phyloP scores from a whole-genome alignment of 2,797 vertebrate species.

The Kryptolebias ocellatus region DNA sequence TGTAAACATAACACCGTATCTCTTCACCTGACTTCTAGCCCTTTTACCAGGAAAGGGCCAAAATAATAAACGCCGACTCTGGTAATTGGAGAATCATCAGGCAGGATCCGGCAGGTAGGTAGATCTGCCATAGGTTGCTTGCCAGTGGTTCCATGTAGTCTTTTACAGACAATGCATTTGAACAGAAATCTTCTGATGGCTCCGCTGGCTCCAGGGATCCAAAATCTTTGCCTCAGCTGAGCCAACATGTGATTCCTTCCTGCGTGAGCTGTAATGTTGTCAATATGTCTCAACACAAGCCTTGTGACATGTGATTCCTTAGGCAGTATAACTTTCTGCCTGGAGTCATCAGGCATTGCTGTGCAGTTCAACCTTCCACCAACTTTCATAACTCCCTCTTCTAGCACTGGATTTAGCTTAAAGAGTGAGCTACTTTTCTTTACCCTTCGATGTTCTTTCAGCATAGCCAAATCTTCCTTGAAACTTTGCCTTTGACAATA shows the following conservation, averaged over 20 bases:
- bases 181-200: constrained; percentile 22
- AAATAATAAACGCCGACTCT: neutral
- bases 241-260: constrained; percentile 21
- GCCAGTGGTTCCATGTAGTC: neutral
- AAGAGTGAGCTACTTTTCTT: constrained; percentile 30
- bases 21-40: neutral
- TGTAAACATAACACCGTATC: neutral
- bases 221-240: constrained; percentile 6
- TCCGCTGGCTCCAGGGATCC: constrained; percentile 20
- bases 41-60: constrained; percentile 1
- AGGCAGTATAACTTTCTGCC: constrained; percentile 26
- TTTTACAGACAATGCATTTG: constrained; percentile 8
- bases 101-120: constrained; percentile 2
- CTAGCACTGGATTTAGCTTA: constrained; percentile 32
- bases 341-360: constrained; percentile 22
- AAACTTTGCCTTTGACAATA: constrained; percentile 26
- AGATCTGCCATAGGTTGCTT: constrained; percentile 32
- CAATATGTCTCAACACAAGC: constrained; percentile 29
- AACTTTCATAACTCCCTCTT: constrained; percentile 31
- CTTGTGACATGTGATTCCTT: constrained; percentile 16
- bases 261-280: constrained; percentile 15
- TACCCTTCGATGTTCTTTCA: constrained; percentile 27
- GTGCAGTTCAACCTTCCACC: constrained; percentile 21
- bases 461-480: constrained; percentile 21
- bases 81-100: neutral